Base-by-base conservation (phyloP, 2,113 vertebrate species). In the Pachyramphus minor region DNA sequence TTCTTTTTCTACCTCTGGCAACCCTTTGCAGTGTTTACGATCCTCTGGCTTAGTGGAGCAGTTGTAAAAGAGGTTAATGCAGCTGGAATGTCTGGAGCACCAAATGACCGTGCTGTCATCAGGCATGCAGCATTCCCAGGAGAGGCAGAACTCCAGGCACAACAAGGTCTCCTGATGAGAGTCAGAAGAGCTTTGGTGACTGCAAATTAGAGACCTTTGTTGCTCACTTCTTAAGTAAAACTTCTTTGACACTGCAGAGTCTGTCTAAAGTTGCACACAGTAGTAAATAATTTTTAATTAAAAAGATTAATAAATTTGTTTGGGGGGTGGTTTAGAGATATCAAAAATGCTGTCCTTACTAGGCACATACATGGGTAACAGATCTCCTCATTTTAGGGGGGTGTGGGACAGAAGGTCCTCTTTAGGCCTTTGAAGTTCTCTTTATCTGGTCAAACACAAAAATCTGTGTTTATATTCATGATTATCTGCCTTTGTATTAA, bases 51-150 rank as follows among this genome's bases (percentile, higher is more conserved):
- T 63, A 79, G 60, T 82, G 52, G 17, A 71, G 55, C 79, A 50
- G 8, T 87, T 72, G 23, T 62, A 8, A 25, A 25, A 69, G 63
- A 84, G 56, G 33, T 66, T 78, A 63, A 56, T 77, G 42, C 78
- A 66, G 17, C 47, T 91, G 94, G 84, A 88, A 91, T 93, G 87
- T 90, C 55, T 87, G 78, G 55, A 90, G 58, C 33, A 63, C 35
- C 47, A 50, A 33, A 55, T 66, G 63, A 55, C 63, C 12, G 0
- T 85, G 72, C 66, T 87, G 71, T 94, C 67, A 90, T 80, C 33
- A 52, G 50, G 42, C 68, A 95, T 90, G 68, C 85, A 80, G 84
- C 53, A 63, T 87, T 87, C 63, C 39, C 67, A 59, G 45, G 59
- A 80, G 82, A 35, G 77, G 35, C 17, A 77, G 33, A 87, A 35